Conservation (phyloP, 2,888 invertebrate species). For the Parochlus steinenii region DNA sequence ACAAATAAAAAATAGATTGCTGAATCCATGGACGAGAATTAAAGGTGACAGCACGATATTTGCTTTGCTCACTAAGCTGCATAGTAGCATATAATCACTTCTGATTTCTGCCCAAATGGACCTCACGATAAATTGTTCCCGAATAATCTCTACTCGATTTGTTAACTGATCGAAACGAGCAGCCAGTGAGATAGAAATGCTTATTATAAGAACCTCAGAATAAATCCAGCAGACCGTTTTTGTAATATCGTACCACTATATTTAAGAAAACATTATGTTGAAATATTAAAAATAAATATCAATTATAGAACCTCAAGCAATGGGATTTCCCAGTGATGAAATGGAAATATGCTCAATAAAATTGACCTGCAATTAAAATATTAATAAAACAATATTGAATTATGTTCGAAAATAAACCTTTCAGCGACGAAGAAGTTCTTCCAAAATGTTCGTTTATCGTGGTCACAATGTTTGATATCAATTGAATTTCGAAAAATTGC, state of each 20-base stretch:
- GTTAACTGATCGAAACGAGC: slow-evolving; percentile 5
- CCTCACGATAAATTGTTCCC: not conserved
- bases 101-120: slow-evolving; percentile 11
- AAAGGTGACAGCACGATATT: slow-evolving; percentile 3
- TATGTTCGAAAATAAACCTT: too few relatives aligned
- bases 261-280: too few relatives aligned
- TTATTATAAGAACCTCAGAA: slow-evolving; percentile 4
- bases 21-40: slow-evolving; percentile 6
- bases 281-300: too few relatives aligned
- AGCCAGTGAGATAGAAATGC: slow-evolving; percentile 1
- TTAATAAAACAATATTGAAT: too few relatives aligned
- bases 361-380: too few relatives aligned
- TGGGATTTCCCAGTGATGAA: slow-evolving; percentile 2
- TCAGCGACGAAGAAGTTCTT: slow-evolving; percentile 4
- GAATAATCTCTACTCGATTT: slow-evolving; percentile 8
- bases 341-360: slow-evolving; percentile 3
- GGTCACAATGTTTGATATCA: slow-evolving; percentile 1
- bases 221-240: slow-evolving; percentile 9
- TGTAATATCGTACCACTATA: slow-evolving; percentile 7
- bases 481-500: not conserved
- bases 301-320: too few relatives aligned
- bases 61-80: slow-evolving; percentile 2
- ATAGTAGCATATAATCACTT: slow-evolving; percentile 1
- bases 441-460: slow-evolving; percentile 6
- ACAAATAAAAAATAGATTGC: slow-evolving; percentile 9